A percentile compares a stretch with the other conserved stretches of the same genome.
Conservation (phyloP, 1,140 invertebrate species). For the Drosophila auraria region DNA sequence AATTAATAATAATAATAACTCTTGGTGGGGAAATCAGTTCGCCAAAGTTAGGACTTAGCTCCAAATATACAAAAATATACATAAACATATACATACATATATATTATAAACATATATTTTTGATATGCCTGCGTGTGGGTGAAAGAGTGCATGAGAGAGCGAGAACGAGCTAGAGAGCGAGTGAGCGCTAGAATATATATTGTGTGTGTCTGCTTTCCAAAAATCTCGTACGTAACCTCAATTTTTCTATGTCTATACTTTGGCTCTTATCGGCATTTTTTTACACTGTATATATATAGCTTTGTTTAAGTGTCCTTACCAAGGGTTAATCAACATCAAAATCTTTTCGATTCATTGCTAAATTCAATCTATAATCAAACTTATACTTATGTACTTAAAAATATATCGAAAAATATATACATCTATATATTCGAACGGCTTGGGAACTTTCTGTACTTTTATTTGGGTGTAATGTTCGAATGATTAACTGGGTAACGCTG, state of each 20-base stretch:
- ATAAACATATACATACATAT: constrained; percentile 39
- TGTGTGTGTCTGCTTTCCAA: constrained; percentile 27
- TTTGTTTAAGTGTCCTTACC: constrained; percentile 81
- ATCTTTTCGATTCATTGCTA: constrained; percentile 53
- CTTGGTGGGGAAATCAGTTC: constrained; percentile 11
- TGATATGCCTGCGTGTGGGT: constrained; percentile 71
- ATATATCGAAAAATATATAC: constrained; percentile 50
- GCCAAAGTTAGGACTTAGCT: constrained; percentile 28
- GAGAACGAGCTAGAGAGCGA: constrained; percentile 10
- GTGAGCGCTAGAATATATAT: neutral
- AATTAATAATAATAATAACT: neutral
- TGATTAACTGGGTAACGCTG: too few relatives aligned
- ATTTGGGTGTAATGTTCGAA: neutral
- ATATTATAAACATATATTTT: constrained; percentile 71
- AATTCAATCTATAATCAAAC: constrained; percentile 52
- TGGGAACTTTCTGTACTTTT: neutral
- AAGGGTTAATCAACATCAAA: constrained; percentile 63
- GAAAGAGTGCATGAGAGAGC: constrained; percentile 11
- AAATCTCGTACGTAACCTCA: constrained; percentile 53
- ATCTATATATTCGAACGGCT: constrained; percentile 32
- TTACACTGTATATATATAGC: constrained; percentile 64
- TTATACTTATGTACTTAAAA: constrained; percentile 48
- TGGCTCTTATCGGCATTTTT: constrained; percentile 47
- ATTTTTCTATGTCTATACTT: constrained; percentile 52
- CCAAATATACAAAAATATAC: constrained; percentile 49